phyloP scores from a whole-genome alignment of 2,888 invertebrate genomes.

The Cybosia mesomella region DNA sequence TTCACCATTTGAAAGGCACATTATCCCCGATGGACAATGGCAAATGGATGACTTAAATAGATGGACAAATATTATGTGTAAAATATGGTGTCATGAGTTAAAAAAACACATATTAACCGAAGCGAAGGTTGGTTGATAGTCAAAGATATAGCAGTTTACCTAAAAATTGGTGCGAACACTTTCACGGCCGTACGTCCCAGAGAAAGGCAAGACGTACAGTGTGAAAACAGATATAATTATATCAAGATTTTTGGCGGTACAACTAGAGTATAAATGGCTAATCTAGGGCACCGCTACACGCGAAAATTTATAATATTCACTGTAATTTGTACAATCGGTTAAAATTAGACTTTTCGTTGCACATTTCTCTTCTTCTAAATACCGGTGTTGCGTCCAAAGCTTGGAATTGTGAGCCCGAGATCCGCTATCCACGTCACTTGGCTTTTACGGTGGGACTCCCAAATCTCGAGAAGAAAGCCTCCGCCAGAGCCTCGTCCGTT shows the following conservation, averaged over 20 bases:
- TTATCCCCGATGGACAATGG: no score
- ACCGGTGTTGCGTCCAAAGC: no score
- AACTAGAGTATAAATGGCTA: conserved; percentile 50
- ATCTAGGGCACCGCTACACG: conserved; percentile 38
- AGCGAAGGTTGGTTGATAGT: conserved; percentile 35
- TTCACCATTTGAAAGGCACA: no score
- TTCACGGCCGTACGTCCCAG: conserved; percentile 42
- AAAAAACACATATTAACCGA: no score
- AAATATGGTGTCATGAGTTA: no score
- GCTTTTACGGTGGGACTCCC: no score
- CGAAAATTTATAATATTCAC: conserved; percentile 30
- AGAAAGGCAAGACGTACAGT: conserved; percentile 49
- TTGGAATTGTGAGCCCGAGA: no score
- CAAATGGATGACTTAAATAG: no score
- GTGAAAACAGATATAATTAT: conserved; percentile 42
- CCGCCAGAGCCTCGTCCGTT: no score
- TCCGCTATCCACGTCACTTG: no score
- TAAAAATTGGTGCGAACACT: conserved; percentile 52
- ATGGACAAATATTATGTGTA: no score
- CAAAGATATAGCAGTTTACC: conserved; percentile 32
- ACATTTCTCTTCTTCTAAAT: not conserved
- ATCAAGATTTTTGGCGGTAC: conserved; percentile 52
- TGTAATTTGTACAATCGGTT: conserved; percentile 20
- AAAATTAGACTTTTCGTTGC: not conserved
- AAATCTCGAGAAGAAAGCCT: no score